Conservation (phyloP, 1,140 invertebrate genomes). For the Drosophila orena region DNA sequence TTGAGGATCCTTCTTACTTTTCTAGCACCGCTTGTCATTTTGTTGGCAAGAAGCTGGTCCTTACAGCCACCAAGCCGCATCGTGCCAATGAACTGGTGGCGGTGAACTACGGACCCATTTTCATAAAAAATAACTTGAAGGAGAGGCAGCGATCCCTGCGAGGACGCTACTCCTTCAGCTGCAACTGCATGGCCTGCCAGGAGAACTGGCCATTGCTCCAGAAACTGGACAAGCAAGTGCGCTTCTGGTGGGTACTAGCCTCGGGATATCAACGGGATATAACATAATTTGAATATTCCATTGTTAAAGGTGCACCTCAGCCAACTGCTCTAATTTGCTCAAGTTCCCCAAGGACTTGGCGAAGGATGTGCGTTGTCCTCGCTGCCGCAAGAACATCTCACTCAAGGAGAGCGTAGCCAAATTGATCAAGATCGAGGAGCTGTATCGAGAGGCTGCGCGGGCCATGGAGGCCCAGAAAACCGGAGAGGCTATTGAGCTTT, state of each 20-base stretch:
- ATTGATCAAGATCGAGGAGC: conserved; percentile 86
- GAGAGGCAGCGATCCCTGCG: conserved; percentile 88
- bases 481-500: conserved; percentile 82
- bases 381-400: conserved; percentile 86
- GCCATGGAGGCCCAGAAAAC: conserved; percentile 85
- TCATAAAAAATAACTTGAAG: conserved; percentile 88
- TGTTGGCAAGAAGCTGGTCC: conserved; percentile 89
- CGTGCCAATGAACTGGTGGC: conserved; percentile 88
- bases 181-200: conserved; percentile 90
- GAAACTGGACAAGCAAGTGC: conserved; percentile 86
- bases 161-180: conserved; percentile 93
- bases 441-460: conserved; percentile 85
- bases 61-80: conserved; percentile 89
- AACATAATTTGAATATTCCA: not conserved
- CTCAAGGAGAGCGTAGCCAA: conserved; percentile 85
- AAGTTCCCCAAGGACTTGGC: conserved; percentile 81
- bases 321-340: conserved; percentile 86
- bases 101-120: conserved; percentile 95
- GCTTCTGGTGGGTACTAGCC: conserved; percentile 67
- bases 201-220: conserved; percentile 91
- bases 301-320: conserved; percentile 86
- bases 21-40: conserved; percentile 91
- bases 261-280: not conserved
- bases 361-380: conserved; percentile 86
- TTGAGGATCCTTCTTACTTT: not conserved